Percentiles rank a stretch among this genome's conserved stretches.
These are phyloP conservation scores for Malacoraja senta DNA, from an alignment of 2,797 vertebrate species.

Conservation along the genomic window DNA sequence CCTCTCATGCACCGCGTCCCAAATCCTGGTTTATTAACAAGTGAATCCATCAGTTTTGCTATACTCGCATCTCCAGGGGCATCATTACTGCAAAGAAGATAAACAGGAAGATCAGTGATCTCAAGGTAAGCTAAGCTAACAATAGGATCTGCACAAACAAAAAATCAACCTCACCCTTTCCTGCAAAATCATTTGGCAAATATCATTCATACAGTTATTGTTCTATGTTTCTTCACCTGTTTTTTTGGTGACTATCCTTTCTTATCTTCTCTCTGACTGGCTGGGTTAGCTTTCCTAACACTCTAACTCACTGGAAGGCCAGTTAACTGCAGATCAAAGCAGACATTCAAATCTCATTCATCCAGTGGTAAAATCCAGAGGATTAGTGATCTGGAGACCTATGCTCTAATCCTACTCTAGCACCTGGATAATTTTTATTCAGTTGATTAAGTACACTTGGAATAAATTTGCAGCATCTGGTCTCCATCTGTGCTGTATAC, in stretches of 20 bases:
- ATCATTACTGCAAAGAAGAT: slow-evolving; percentile 67
- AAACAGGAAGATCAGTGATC: slow-evolving; percentile 39
- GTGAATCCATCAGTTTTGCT: slow-evolving; percentile 65
- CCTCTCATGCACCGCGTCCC: slow-evolving; percentile 89
- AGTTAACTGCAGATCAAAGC: too few relatives aligned
- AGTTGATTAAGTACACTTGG: too few relatives aligned
- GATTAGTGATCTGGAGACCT: too few relatives aligned
- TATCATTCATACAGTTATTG: background rate
- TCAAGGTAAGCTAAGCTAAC: background rate
- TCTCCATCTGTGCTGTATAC: too few relatives aligned
- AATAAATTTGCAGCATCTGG: too few relatives aligned
- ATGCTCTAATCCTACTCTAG: too few relatives aligned
- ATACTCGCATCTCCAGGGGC: slow-evolving; percentile 72
- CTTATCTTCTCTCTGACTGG: background rate
- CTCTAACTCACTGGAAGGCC: too few relatives aligned
- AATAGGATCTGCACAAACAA: background rate
- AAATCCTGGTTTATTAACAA: slow-evolving; percentile 74
- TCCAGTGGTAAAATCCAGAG: too few relatives aligned
- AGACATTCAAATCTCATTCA: too few relatives aligned
- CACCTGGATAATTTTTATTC: too few relatives aligned
- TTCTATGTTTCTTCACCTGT: background rate
- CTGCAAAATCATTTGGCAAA: background rate
- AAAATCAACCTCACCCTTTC: background rate
- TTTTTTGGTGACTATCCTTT: background rate
- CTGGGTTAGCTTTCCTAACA: too few relatives aligned